Evolutionary conservation across 2,888 invertebrate genomes (phyloP), one percentile per base, ranked within the genome.

Genomic region (Gastrophysa polygoni): DNA sequence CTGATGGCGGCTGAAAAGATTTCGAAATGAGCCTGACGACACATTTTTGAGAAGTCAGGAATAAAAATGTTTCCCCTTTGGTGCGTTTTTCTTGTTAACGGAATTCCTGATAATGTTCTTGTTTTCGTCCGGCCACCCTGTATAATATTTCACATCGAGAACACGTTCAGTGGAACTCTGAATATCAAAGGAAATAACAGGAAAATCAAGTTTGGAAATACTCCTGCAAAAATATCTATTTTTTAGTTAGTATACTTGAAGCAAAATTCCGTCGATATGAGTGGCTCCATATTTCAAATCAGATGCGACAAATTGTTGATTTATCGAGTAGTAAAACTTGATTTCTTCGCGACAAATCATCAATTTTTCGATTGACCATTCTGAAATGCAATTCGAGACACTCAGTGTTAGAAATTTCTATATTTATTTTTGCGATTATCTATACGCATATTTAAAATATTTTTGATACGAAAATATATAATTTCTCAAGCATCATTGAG

Each of bases 381-480:
- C 24, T 46, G n/a, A 46, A 46, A n/a, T 7, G 7, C 24, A 24
- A 24, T 24, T 3, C 24, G n/a, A n/a, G 61, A 64, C 61, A 61
- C 63, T 61, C 52, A 59, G 61, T 14, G 1, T 14, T 14, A 38
- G 38, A 62, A 49, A 65, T 68, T 68, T 68, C 63, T 66, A 68
- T 65, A 54, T 63, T 70, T 73, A 73, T 73, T 73, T 68, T 68
- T 72, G 74, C 81, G 82, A 82, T 82, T 82, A 82, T 82, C 86
- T 83, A 85, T 83, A 83, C 86, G 85, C 83, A 85, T 85, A 73
- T 78, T 71, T 70, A 85, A 85, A 86, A 85, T 84, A 85, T 84
- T 83, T 84, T 85, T 85, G 85, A 85, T 86, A 87, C 83, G 86
- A 87, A 86, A 86, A 86, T 86, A 75, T 71, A 75, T 73, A 71